Percentiles rank a stretch among this genome's conserved stretches.
phyloP scores from a whole-genome alignment of 2,113 vertebrate species.

The Sander vitreus region DNA sequence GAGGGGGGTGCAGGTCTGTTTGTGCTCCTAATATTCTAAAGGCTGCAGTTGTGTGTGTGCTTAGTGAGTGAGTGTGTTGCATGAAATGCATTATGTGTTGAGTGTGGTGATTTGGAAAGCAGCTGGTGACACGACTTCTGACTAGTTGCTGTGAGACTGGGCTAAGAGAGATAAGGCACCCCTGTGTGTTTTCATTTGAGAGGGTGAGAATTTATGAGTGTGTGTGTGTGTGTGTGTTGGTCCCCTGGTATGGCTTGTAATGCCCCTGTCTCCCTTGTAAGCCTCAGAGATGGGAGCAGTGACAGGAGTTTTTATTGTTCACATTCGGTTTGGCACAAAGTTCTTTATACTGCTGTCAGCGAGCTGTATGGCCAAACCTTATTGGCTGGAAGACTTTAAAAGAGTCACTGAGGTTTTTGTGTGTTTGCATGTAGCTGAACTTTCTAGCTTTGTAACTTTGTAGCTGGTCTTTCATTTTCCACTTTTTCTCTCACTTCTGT shows the following conservation, averaged over 20 bases:
- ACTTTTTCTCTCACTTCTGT: constrained; percentile 4
- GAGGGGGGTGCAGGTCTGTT: constrained; percentile 8
- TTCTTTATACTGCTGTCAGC: constrained; percentile 39
- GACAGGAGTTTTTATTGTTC: constrained; percentile 42
- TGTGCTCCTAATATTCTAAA: constrained; percentile 8
- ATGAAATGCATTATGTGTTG: background rate
- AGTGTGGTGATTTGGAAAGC: constrained; percentile 64
- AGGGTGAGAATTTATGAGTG: background rate
- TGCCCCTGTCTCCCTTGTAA: background rate
- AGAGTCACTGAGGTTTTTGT: constrained; percentile 6
- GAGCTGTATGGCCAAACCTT: constrained; percentile 29
- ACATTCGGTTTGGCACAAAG: constrained; percentile 32
- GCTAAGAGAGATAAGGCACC: constrained; percentile 59
- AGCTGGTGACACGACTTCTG: constrained; percentile 75
- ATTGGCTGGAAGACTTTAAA: constrained; percentile 19
- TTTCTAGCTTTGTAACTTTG: too few species aligned
- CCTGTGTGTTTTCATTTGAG: constrained; percentile 47
- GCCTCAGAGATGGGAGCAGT: constrained; percentile 7
- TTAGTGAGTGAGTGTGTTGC: background rate
- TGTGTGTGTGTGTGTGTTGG: background rate
- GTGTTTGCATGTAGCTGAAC: background rate
- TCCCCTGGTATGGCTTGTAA: constrained; percentile 26
- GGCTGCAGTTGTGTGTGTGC: background rate
- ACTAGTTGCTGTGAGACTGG: constrained; percentile 70
- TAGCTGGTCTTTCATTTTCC: background rate